Percentiles rank a stretch among this genome's conserved stretches.
Evolutionary conservation across 2,888 invertebrate genomes (phyloP).

Genomic region (Drosophila yooni): DNA sequence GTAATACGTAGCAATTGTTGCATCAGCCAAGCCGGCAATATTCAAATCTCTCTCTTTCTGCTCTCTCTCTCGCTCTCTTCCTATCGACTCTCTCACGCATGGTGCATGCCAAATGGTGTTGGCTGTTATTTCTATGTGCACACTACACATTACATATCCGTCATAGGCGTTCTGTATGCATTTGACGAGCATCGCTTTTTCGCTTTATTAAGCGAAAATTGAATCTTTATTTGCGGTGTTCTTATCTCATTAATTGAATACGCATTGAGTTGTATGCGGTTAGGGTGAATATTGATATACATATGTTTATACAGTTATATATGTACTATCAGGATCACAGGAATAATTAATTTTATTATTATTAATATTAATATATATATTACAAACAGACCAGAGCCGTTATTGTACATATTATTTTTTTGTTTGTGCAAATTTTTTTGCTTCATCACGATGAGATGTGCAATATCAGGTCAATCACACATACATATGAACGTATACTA

Average conservation of each 20-base stretch:
- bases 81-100: constrained; percentile 30
- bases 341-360: not conserved
- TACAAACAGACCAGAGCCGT: not conserved
- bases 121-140: constrained; percentile 18
- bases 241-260: not conserved
- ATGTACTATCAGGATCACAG: not conserved
- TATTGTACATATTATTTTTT: too few relatives aligned
- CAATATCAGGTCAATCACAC: not conserved
- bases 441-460: not conserved
- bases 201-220: not conserved
- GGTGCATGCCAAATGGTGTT: constrained; percentile 17
- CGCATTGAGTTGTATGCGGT: not conserved
- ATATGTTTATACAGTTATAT: not conserved
- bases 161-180: constrained; percentile 11
- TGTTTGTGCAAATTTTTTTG: not conserved
- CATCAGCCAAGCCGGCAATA: constrained; percentile 66
- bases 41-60: not conserved
- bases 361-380: not conserved
- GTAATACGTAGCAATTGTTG: constrained; percentile 67
- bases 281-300: not conserved
- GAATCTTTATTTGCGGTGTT: not conserved
- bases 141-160: constrained; percentile 18
- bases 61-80: constrained; percentile 1
- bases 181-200: not conserved
- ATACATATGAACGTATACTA: too few relatives aligned